A percentile compares a stretch with the other conserved stretches of the same genome.
Conservation (phyloP, 2,113 vertebrate genomes). For the Tyrannus savana region DNA sequence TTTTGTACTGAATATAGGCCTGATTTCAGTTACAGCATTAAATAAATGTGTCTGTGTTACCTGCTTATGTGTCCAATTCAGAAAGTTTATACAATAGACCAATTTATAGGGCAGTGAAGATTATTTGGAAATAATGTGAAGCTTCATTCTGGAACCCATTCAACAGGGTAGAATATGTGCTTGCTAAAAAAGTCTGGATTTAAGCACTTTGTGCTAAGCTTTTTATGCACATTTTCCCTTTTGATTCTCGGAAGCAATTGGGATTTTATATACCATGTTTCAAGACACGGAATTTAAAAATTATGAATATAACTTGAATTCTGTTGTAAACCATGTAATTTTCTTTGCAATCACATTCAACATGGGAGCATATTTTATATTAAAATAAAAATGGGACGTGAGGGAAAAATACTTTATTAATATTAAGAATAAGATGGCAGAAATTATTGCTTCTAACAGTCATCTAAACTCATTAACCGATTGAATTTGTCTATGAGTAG, state of each 20-base stretch:
- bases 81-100: background rate
- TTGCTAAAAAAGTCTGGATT: background rate
- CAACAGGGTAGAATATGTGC: background rate
- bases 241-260: background rate
- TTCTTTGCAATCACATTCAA: conserved; percentile 5
- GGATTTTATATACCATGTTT: background rate
- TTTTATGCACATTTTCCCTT: background rate
- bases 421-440: background rate
- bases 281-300: background rate
- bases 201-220: background rate
- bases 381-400: background rate
- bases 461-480: background rate
- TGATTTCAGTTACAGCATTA: background rate
- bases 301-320: background rate
- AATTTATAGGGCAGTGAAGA: background rate
- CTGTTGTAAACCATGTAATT: background rate
- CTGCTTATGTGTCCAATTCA: background rate
- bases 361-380: background rate
- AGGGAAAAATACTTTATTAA: conserved; percentile 31
- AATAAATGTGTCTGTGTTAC: background rate
- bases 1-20: background rate
- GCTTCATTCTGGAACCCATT: background rate
- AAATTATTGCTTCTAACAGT: background rate
- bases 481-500: background rate
- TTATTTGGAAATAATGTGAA: background rate